Conservation (phyloP, 2,113 vertebrate species). For the Entomyzon cyanotis region DNA sequence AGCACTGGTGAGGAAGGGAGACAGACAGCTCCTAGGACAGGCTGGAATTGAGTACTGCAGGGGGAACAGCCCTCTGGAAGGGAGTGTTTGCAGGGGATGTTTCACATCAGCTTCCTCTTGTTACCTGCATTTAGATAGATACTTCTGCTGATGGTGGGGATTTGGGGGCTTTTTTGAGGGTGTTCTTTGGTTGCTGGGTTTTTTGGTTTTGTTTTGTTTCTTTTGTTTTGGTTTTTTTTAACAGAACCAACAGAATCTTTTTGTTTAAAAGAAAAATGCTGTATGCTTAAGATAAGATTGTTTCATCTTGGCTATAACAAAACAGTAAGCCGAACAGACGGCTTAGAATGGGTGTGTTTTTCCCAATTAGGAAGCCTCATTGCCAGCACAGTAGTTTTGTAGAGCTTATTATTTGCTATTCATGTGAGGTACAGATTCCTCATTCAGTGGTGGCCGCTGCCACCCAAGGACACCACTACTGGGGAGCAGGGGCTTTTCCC, state of each 20-base stretch:
- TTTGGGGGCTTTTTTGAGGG: neutral
- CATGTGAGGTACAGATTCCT: neutral
- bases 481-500: neutral
- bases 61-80: neutral
- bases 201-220: neutral
- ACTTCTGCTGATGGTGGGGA: neutral
- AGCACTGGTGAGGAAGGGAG: neutral
- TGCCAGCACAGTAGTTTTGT: neutral
- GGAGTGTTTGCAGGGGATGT: neutral
- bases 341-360: neutral
- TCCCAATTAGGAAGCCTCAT: neutral
- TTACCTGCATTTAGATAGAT: neutral
- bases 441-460: neutral
- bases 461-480: fast-evolving
- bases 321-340: neutral
- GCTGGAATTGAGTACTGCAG: neutral
- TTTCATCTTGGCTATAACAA: neutral
- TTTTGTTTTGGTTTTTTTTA: neutral
- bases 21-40: neutral
- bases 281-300: neutral
- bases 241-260: neutral
- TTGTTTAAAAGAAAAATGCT: neutral
- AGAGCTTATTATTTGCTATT: neutral
- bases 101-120: neutral
- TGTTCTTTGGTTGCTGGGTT: neutral